phyloP scores from a whole-genome alignment of 2,797 vertebrate genomes.

The Luscinia megarhynchos region DNA sequence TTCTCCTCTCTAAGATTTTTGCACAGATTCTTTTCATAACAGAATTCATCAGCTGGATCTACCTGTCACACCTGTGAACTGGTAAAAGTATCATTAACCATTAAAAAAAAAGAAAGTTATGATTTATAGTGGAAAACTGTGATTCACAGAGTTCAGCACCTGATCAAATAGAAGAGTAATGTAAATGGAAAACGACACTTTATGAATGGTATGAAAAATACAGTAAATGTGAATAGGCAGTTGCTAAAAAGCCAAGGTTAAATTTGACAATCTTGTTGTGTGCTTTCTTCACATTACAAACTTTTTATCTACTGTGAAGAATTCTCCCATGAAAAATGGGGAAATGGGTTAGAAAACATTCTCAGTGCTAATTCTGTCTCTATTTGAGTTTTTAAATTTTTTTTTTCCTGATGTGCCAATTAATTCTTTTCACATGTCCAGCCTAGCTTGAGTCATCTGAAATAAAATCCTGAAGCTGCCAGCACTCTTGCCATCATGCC shows the following conservation, averaged over 20 bases:
- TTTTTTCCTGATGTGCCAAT: not conserved
- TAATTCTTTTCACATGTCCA: conserved; percentile 17
- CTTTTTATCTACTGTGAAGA: not conserved
- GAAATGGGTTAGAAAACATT: not conserved
- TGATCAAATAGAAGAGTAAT: not conserved
- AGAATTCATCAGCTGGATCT: not conserved
- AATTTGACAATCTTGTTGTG: not conserved
- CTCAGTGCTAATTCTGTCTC: not conserved
- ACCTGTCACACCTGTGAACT: not conserved
- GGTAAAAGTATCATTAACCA: not conserved
- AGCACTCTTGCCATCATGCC: not conserved
- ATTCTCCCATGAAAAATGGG: not conserved
- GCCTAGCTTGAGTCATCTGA: not conserved
- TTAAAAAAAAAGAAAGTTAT: not conserved
- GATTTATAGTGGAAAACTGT: not conserved
- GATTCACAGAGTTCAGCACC: not conserved
- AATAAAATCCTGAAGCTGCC: not conserved
- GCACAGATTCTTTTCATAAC: not conserved
- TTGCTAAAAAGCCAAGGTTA: not conserved
- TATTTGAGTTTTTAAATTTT: not conserved
- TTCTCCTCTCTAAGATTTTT: not conserved
- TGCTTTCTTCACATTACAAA: not conserved
- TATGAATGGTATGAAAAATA: not conserved
- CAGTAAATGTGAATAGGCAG: not conserved
- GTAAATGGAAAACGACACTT: not conserved